These are phyloP conservation scores for Anoplopoma fimbria DNA, from an alignment of 2,113 vertebrate species.

Conservation along the genomic window DNA sequence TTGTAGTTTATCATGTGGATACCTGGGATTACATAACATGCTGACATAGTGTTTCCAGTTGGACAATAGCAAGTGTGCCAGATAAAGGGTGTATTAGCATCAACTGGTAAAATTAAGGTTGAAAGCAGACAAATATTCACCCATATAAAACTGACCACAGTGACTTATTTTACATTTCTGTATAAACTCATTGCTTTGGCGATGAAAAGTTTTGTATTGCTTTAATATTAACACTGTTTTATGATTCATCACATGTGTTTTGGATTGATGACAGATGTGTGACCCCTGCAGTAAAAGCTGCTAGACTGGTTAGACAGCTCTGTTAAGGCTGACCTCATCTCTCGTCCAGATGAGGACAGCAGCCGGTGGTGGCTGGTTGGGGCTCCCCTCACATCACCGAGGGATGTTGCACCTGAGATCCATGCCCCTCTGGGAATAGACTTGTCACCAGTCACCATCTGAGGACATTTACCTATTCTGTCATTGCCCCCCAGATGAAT, in stretches of 20 bases:
- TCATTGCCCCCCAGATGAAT: slow-evolving; percentile 44
- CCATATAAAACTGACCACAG: not conserved
- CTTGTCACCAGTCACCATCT: slow-evolving; percentile 50
- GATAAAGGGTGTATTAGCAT: slow-evolving; percentile 1
- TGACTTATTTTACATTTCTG: not conserved
- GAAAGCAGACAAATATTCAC: not conserved
- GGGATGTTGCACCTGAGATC: slow-evolving; percentile 71
- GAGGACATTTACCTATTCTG: slow-evolving; percentile 32
- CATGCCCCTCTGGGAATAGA: slow-evolving; percentile 37
- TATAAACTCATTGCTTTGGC: not conserved
- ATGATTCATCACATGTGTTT: not conserved
- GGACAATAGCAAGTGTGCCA: slow-evolving; percentile 17
- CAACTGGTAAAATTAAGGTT: not conserved
- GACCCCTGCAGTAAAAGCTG: slow-evolving; percentile 25
- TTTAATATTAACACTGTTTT: not conserved
- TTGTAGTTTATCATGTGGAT: slow-evolving; percentile 33
- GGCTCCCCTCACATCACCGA: slow-evolving; percentile 28
- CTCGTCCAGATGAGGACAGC: slow-evolving; percentile 60
- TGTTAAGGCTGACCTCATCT: slow-evolving; percentile 69
- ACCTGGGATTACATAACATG: not conserved
- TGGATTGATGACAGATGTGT: slow-evolving; percentile 22
- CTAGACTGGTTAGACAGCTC: slow-evolving; percentile 24
- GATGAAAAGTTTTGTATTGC: not conserved
- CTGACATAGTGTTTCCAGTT: slow-evolving; percentile 20
- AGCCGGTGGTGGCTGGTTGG: slow-evolving; percentile 24